Evolutionary conservation across 2,888 invertebrate genomes (phyloP).

Genomic region (Pammene aurita): DNA sequence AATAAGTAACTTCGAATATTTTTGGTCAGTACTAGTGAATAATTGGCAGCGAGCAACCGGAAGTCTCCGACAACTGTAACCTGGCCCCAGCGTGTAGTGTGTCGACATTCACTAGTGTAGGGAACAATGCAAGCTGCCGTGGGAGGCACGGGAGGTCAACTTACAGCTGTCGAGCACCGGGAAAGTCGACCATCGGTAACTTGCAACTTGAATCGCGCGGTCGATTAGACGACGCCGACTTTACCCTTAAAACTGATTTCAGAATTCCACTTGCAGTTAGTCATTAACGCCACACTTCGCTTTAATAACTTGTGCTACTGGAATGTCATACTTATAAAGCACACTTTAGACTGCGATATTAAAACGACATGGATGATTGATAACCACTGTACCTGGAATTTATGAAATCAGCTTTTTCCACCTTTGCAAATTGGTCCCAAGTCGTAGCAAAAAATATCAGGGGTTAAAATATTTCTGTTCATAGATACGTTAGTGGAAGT

Average conservation of each 20-base stretch:
- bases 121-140: slow-evolving; percentile 36
- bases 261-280: slow-evolving; percentile 10
- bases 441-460: neutral
- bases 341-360: neutral
- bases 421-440: slow-evolving; percentile 23
- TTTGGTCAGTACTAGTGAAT: slow-evolving; percentile 50
- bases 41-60: slow-evolving; percentile 66
- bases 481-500: neutral
- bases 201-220: neutral
- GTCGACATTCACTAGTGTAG: slow-evolving; percentile 36
- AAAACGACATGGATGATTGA: slow-evolving; percentile 9
- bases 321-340: neutral
- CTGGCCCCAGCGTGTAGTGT: slow-evolving; percentile 36
- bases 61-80: slow-evolving; percentile 26
- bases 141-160: slow-evolving; percentile 34
- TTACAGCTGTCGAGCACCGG: slow-evolving; percentile 18
- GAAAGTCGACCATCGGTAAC: slow-evolving; percentile 18
- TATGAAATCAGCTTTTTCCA: slow-evolving; percentile 15
- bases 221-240: slow-evolving; percentile 30
- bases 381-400: slow-evolving; percentile 14
- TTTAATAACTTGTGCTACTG: slow-evolving; percentile 8
- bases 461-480: neutral
- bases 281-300: neutral
- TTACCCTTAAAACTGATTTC: slow-evolving; percentile 36
- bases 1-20: neutral